Conservation (phyloP, 2,113 vertebrate genomes). For the Martes martes region DNA sequence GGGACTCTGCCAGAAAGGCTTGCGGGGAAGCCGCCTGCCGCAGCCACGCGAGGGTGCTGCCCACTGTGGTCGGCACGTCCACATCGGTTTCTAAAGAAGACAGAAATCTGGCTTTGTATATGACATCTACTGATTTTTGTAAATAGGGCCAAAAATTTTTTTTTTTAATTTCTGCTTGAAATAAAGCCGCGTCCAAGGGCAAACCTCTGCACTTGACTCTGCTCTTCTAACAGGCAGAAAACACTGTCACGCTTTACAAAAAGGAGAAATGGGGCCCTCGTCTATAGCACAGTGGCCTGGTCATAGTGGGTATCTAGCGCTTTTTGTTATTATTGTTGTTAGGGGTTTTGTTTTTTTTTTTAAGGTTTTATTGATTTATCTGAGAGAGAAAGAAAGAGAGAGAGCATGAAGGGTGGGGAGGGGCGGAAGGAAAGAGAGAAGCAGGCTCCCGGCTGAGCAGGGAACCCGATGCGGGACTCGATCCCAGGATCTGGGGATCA, state of each 20-base stretch:
- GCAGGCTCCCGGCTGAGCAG: background rate
- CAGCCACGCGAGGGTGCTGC: fast-evolving
- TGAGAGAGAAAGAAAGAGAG: background rate
- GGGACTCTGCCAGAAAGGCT: background rate
- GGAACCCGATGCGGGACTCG: fast-evolving
- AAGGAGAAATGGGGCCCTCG: background rate
- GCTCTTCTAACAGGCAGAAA: background rate
- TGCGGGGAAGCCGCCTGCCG: background rate
- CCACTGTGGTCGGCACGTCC: background rate
- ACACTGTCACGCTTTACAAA: background rate
- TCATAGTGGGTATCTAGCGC: background rate
- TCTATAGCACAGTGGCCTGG: background rate
- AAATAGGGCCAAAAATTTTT: background rate
- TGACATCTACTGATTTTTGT: background rate
- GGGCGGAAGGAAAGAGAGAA: background rate
- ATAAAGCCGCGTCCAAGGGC: background rate
- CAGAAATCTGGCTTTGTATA: background rate
- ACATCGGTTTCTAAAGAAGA: background rate
- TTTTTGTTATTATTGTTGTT: background rate
- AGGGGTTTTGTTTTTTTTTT: background rate
- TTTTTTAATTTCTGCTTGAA: background rate
- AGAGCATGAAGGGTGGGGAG: background rate
- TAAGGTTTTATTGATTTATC: background rate
- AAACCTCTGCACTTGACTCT: background rate
- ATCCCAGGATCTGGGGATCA: background rate